phyloP scores from a whole-genome alignment of 2,113 vertebrate species.

The Corapipo altera region DNA sequence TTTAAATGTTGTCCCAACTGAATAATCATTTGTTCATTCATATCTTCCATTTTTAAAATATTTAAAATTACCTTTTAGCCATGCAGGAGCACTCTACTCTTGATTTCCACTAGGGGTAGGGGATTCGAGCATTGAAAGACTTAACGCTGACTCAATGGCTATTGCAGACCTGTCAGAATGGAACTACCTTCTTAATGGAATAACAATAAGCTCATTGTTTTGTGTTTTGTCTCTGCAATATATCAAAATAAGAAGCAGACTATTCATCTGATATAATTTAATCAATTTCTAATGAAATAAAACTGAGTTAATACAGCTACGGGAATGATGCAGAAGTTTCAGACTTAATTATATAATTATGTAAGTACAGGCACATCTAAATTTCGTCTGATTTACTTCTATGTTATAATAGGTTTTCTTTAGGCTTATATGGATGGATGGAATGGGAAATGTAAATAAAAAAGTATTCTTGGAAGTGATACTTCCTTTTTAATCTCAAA shows the following conservation, averaged over 20 bases:
- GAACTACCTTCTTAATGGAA: background rate
- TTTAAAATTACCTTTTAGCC: background rate
- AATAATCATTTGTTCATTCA: background rate
- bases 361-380: background rate
- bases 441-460: background rate
- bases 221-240: background rate
- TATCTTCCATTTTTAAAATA: background rate
- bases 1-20: background rate
- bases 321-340: background rate
- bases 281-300: background rate
- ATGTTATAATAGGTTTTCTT: background rate
- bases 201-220: accelerated
- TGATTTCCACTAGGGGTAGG: background rate
- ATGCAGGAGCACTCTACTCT: background rate
- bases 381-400: background rate
- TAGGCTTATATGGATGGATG: background rate
- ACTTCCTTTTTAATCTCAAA: background rate
- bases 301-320: background rate
- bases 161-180: background rate
- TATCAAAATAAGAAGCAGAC: background rate
- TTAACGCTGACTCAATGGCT: background rate
- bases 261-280: background rate
- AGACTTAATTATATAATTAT: background rate
- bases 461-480: background rate
- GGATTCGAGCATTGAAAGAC: background rate